phyloP scores from a whole-genome alignment of 2,888 invertebrate genomes.

The Coremacera marginata region DNA sequence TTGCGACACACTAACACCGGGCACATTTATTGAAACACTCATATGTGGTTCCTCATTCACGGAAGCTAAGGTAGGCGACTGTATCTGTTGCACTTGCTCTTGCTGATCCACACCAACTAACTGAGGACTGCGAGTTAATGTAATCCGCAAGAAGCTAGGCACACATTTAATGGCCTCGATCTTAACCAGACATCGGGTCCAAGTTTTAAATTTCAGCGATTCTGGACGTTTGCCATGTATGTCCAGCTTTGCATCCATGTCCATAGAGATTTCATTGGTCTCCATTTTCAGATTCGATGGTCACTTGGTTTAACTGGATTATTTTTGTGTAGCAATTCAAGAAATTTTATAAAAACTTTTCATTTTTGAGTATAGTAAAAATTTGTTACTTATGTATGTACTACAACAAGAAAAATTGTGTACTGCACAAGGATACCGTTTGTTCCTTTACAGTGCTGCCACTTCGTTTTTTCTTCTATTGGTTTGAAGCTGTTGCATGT shows the following conservation, averaged over 20 bases:
- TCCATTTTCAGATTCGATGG: slow-evolving; percentile 57
- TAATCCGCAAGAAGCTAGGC: slow-evolving; percentile 68
- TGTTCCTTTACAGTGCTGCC: slow-evolving; percentile 36
- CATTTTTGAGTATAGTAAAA: neutral
- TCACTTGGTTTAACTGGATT: too few species aligned
- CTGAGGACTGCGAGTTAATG: slow-evolving; percentile 54
- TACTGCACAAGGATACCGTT: slow-evolving; percentile 34
- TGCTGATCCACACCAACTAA: slow-evolving; percentile 23
- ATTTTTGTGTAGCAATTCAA: too few species aligned
- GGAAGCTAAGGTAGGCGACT: neutral
- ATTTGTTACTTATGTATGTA: slow-evolving; percentile 41
- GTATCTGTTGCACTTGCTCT: neutral
- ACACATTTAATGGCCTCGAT: slow-evolving; percentile 69
- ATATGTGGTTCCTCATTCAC: slow-evolving; percentile 47
- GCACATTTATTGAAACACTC: slow-evolving; percentile 66
- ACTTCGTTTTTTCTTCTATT: neutral
- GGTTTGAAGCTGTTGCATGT: too few species aligned
- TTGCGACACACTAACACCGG: slow-evolving; percentile 65
- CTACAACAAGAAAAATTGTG: slow-evolving; percentile 43
- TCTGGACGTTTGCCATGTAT: slow-evolving; percentile 66
- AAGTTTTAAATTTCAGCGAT: slow-evolving; percentile 63
- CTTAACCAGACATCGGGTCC: slow-evolving; percentile 68
- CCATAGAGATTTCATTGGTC: slow-evolving; percentile 66
- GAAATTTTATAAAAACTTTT: neutral
- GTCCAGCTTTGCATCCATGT: slow-evolving; percentile 68